Evolutionary conservation across 2,113 vertebrate species (phyloP), one percentile per base, ranked within the genome.

Genomic region (Laticauda colubrina): DNA sequence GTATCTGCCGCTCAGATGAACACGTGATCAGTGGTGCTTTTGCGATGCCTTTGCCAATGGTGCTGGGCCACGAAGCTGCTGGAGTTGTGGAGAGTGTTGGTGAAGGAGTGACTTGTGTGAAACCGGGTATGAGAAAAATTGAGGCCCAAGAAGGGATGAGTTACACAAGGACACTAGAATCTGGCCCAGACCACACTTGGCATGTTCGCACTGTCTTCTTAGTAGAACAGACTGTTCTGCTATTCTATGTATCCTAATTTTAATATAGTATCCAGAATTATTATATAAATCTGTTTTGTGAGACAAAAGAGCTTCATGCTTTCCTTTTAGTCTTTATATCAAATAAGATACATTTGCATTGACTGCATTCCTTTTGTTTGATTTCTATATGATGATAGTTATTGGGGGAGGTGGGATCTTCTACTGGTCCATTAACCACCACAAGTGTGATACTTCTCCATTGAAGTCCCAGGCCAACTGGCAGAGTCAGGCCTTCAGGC

Each of bases 1-100:
- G 98, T 1, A 98, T 99, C 96, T 99, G 99, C 94, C 98, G 98
- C 55, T 98, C 98, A 0, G 99, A 99, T 89, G 98, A 98, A 39
- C 96, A 98, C 0, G 97, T 96, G 94, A 0, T 98, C 64, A 93
- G 94, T n/a, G 97, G 96, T 14, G 53, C 92, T 93, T 4, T 98
- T 95, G 88, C 96, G 94, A 0, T 96, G 97, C 96, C 97, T 64
- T 98, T 99, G 95, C 98, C 98, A 1, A 96, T 98, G 86, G 98
- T 98, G 94, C 85, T 99, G 95, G 98, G 98, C 18, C 98, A 99
- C 1, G 98, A 99, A 94, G 98, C 98, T 0, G 97, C 97, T 4
- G 98, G 99, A 2, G 94, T 98, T 2, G 98, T 99, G 24, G 98
- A 99, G 96, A 99, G 98, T 9, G 96, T 98, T 91, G 97, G 97